These are phyloP conservation scores for Lasioglossum calceatum DNA, from an alignment of 2,888 invertebrate species.

Conservation along the genomic window DNA sequence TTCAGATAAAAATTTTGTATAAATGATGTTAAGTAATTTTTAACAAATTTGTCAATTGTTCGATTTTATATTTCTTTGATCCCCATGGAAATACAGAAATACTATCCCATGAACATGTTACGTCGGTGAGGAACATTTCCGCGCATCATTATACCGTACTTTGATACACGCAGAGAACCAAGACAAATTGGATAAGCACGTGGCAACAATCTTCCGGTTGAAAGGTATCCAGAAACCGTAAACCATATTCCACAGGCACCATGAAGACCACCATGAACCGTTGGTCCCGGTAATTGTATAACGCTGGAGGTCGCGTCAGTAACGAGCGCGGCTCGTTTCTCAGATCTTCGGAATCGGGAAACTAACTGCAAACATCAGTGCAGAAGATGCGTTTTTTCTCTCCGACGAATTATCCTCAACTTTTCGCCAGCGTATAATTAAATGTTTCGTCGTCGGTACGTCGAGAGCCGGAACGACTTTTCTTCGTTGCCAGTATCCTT, in stretches of 20 bases:
- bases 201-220: slow-evolving; percentile 51
- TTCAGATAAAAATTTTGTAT: too few relatives aligned
- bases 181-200: slow-evolving; percentile 59
- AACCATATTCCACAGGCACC: slow-evolving; percentile 30
- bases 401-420: slow-evolving; percentile 2
- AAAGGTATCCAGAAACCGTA: slow-evolving; percentile 16
- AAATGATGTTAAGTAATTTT: not conserved
- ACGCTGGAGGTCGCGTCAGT: slow-evolving; percentile 65
- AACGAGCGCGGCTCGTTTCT: slow-evolving; percentile 58
- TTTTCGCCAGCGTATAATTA: slow-evolving; percentile 28
- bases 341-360: slow-evolving; percentile 47
- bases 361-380: slow-evolving; percentile 33
- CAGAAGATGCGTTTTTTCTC: not conserved
- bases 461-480: slow-evolving; percentile 2
- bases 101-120: too few relatives aligned
- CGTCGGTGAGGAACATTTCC: not conserved
- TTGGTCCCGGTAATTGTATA: slow-evolving; percentile 66
- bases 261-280: slow-evolving; percentile 57
- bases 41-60: too few relatives aligned
- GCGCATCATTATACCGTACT: not conserved
- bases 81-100: too few relatives aligned
- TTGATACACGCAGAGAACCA: not conserved
- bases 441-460: not conserved
- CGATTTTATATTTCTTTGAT: too few relatives aligned
- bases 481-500: not conserved